A percentile compares a stretch with the other conserved stretches of the same genome.
Conservation (phyloP, 1,140 invertebrate genomes). For the Arctopsyche grandis region DNA sequence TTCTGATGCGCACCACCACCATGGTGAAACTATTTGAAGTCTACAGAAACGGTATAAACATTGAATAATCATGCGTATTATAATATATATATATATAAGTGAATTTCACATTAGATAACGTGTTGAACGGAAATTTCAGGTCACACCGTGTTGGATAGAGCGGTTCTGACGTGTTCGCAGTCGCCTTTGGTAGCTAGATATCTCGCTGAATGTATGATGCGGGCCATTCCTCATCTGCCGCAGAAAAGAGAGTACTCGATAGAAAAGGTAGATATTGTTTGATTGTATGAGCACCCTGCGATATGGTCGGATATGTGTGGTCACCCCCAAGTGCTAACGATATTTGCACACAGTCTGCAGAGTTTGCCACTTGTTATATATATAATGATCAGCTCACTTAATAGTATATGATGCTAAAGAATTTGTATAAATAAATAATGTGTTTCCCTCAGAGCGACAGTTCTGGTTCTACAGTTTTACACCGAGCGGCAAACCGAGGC, state of each 20-base stretch:
- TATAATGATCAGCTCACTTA: too few species aligned
- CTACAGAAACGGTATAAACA: conserved; percentile 36
- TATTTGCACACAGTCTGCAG: too few species aligned
- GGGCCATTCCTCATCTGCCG: neutral
- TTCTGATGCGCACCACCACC: conserved; percentile 37
- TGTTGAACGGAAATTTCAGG: conserved; percentile 24
- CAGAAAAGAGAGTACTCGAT: conserved; percentile 11
- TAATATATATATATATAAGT: neutral
- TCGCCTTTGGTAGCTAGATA: conserved; percentile 37
- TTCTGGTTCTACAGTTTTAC: conserved; percentile 31
- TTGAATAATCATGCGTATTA: neutral
- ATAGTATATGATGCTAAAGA: too few species aligned
- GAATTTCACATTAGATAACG: neutral
- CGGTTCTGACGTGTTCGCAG: conserved; percentile 41
- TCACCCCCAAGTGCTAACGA: too few species aligned
- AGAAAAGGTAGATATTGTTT: conserved; percentile 36
- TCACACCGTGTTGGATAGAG: conserved; percentile 42
- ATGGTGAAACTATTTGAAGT: conserved; percentile 43
- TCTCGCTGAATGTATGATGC: conserved; percentile 37
- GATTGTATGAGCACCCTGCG: neutral
- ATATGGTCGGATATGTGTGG: too few species aligned
- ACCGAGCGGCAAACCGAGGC: conserved; percentile 28
- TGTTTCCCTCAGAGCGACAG: conserved; percentile 12
- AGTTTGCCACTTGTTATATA: too few species aligned
- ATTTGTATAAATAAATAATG: too few species aligned